Evolutionary conservation across 2,888 invertebrate species (phyloP), one percentile per base, ranked within the genome.

Genomic region (Apamea epomidion): DNA sequence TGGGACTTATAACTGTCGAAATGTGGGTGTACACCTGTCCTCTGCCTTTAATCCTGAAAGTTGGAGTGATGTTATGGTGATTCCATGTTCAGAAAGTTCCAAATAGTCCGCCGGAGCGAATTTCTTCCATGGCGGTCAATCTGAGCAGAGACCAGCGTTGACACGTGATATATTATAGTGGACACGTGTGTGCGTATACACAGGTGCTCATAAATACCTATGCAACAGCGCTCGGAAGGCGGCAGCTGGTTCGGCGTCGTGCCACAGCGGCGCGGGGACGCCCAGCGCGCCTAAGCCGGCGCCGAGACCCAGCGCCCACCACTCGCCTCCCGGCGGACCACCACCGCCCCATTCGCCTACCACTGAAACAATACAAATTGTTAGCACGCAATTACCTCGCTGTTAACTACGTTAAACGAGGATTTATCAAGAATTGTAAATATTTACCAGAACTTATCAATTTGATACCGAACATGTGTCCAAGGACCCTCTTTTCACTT

Each of bases 201-300:
- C 21, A n/a, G 5, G 58, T 60, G 29, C 2, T 67, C 12, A 65
- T 72, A 45, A 16, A 82, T 88, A 96, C 96, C 96, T 94, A 88
- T 96, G 96, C 86, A 96, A 89, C 58, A 96, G 88, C 0, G 96
- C 96, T 42, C 96, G 92, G 90, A 96, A 96, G 8, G 96, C 96
- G 3, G 96, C 96, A 21, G 96, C 96, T 0, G 96, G 96, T 70
- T 96, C 96, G 0, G 95, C 95, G 37, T 96, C 95, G 32, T 94
- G 95, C 96, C 96, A 96, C 83, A 95, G 84, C 6, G 96, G 96
- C 16, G 94, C 91, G 2, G 95, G 94, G 12, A 94, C 93, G 1
- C 92, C 93, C 5, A 93, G 81, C 0, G 93, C 93, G 25, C 94
- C 94, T 10, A 94, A 86, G 0, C 94, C 94, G 1, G 93, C 93